A percentile compares a stretch with the other conserved stretches of the same genome.
Evolutionary conservation across 2,888 invertebrate genomes (phyloP).

Genomic region (Epirrita christyi): DNA sequence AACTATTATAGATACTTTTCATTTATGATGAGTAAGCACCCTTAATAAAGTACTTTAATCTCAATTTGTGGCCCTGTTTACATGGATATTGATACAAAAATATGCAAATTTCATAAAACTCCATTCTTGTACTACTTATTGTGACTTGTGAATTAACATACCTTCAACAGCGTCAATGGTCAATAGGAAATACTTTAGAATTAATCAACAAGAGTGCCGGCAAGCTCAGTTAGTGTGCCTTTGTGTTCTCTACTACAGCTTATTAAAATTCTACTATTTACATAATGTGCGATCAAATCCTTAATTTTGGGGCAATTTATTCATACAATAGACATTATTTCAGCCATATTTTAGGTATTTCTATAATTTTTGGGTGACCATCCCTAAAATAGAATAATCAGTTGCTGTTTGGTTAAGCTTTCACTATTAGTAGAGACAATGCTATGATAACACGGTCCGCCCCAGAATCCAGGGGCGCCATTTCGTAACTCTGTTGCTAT

Average conservation of each 20-base stretch:
- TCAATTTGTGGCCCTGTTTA: conserved; percentile 62
- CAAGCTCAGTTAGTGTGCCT: conserved; percentile 59
- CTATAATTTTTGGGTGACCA: no score
- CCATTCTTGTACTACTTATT: conserved; percentile 15
- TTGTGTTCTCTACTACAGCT: conserved; percentile 17
- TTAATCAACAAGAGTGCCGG: conserved; percentile 72
- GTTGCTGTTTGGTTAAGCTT: no score
- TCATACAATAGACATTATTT: neutral
- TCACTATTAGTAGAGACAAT: no score
- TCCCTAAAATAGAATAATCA: no score
- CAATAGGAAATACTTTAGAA: conserved; percentile 51
- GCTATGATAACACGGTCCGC: no score
- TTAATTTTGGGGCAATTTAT: conserved; percentile 16
- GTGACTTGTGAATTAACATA: conserved; percentile 33
- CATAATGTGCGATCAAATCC: conserved; percentile 25
- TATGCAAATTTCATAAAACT: conserved; percentile 15
- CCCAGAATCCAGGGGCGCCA: no score
- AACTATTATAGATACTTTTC: conserved; percentile 21
- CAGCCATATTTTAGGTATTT: no score
- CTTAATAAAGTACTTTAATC: conserved; percentile 38
- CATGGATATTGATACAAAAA: conserved; percentile 39
- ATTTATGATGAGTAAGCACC: conserved; percentile 35
- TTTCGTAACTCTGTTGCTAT: no score
- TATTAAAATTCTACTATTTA: conserved; percentile 21
- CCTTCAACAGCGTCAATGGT: conserved; percentile 19